Evolutionary conservation across 2,113 vertebrate genomes (phyloP).

Genomic region (Athene noctua): DNA sequence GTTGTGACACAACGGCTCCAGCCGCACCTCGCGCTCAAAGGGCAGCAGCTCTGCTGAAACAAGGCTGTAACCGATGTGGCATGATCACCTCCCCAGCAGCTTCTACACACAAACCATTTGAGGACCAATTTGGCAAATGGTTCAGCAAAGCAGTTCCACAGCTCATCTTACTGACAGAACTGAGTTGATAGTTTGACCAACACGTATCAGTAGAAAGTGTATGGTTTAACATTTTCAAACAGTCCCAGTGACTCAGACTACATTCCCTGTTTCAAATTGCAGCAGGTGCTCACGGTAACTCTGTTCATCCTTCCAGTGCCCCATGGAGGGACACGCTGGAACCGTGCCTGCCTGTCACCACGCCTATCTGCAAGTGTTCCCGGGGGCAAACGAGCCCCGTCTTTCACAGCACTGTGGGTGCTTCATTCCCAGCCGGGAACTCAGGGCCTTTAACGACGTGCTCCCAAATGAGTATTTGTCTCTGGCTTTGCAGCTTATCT

Average conservation of each 20-base stretch:
- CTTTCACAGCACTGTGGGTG: neutral
- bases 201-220: neutral
- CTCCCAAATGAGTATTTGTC: neutral
- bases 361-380: neutral
- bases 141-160: neutral
- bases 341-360: neutral
- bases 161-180: too few relatives aligned
- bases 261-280: accelerated
- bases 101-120: neutral
- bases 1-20: neutral
- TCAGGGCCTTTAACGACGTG: accelerated
- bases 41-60: neutral
- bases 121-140: neutral
- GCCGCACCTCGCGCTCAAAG: neutral
- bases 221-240: neutral
- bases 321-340: accelerated
- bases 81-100: neutral
- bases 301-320: neutral
- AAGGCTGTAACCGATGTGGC: accelerated
- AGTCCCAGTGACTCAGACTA: neutral
- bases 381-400: neutral
- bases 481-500: neutral
- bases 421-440: neutral
- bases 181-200: neutral
- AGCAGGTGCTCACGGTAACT: neutral